Conservation (phyloP, 2,113 vertebrate species). For the Alaudala cheleensis region DNA sequence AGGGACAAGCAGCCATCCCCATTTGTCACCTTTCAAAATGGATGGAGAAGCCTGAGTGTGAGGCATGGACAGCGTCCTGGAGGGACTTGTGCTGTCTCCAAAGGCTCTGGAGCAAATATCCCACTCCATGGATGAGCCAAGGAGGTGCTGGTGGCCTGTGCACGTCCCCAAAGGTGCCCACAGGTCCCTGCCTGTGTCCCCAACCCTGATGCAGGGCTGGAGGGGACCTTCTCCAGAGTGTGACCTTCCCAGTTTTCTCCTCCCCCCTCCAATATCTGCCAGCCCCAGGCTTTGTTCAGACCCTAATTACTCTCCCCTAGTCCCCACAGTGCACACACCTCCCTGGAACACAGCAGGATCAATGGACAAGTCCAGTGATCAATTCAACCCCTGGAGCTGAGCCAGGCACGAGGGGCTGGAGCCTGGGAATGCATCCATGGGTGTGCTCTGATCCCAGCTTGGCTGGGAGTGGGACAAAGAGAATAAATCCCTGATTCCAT, state of each 20-base stretch:
- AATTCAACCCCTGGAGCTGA: background rate
- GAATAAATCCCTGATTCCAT: background rate
- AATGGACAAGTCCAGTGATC: background rate
- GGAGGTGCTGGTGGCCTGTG: background rate
- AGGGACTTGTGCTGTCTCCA: background rate
- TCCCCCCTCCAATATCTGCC: background rate
- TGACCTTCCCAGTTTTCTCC: background rate
- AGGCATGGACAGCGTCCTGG: fast-evolving
- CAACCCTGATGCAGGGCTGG: background rate
- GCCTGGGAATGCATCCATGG: background rate
- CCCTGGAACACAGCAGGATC: background rate
- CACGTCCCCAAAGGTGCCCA: background rate
- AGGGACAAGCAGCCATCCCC: background rate
- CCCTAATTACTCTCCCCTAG: background rate
- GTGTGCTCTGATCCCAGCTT: background rate
- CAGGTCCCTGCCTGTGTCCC: background rate
- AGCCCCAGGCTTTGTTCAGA: background rate
- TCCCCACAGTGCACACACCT: background rate
- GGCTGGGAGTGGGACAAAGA: background rate
- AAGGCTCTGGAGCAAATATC: background rate
- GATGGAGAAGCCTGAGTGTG: background rate
- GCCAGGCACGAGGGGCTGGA: background rate
- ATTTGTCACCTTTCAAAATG: background rate
- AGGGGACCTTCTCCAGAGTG: background rate
- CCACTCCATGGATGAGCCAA: background rate